These are phyloP conservation scores for Eristalis tenax DNA, from an alignment of 2,888 invertebrate genomes.

Conservation along the genomic window DNA sequence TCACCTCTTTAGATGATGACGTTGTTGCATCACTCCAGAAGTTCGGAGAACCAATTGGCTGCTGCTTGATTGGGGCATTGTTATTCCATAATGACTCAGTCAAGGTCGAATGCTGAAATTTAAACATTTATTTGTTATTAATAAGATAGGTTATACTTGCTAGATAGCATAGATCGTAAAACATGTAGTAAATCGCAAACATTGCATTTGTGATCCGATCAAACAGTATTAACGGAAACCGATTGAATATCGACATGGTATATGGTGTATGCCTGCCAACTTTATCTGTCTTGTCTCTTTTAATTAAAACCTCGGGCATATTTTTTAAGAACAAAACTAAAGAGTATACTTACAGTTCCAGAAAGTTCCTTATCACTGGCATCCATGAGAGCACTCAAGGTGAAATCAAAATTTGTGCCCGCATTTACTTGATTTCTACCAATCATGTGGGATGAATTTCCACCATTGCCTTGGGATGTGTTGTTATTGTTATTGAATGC, in stretches of 20 bases:
- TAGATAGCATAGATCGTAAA: too few species aligned
- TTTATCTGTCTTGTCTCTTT: too few species aligned
- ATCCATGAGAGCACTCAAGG: conserved; percentile 69
- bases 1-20: conserved; percentile 71
- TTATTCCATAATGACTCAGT: conserved; percentile 75
- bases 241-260: too few species aligned
- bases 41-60: conserved; percentile 72
- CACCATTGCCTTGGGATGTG: conserved; percentile 56
- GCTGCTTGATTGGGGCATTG: conserved; percentile 57
- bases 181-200: too few species aligned
- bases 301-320: too few species aligned
- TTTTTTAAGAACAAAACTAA: too few species aligned
- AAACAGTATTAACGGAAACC: too few species aligned
- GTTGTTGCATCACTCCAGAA: conserved; percentile 74
- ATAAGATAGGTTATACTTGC: too few species aligned
- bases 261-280: too few species aligned
- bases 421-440: conserved; percentile 41
- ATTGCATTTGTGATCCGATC: too few species aligned
- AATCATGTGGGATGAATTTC: conserved; percentile 40
- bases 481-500: conserved; percentile 62
- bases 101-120: conserved; percentile 73
- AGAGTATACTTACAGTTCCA: conserved; percentile 69
- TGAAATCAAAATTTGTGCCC: conserved; percentile 67
- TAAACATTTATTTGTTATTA: conserved; percentile 18
- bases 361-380: conserved; percentile 56